Base-by-base conservation (phyloP, 2,888 invertebrate genomes). In the Macrophya annulata region DNA sequence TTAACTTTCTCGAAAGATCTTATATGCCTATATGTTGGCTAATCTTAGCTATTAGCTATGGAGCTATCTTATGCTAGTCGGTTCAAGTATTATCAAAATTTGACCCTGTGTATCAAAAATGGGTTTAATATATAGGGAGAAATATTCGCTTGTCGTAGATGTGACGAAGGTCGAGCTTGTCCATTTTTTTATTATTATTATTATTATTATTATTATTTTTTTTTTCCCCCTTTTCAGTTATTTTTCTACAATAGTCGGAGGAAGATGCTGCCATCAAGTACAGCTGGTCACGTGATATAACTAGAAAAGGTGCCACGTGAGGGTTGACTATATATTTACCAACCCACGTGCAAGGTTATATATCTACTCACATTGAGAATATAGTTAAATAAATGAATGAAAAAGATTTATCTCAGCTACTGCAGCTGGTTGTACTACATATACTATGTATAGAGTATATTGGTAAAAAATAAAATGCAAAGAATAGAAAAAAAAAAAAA, bases 271-370 rank as follows among this genome's bases (percentile, higher is more conserved):
- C 45, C 72, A 74, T 74, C 72, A 74, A 43, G 72, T 74, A 74
- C 72, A 74, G 21, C 43, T 74, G 72, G 72, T 12, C 72, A 74
- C 72, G 72, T 74, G 72, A 43, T 43, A n/a, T 6, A 45, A 21
- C 72, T 0, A 21, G 40, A 10, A 21, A n/a, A 45, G 45, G 45
- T 74, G 72, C 72, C 72, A 74, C 72, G 72, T 45, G 72, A 74
- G 72, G 45, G 45, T n/a, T 21, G 31, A 45, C n/a, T 45, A 12
- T 74, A 15, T 45, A 74, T 43, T 74, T 45, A 15, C 1, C 43
- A 43, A 45, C 72, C 45, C 72, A 43, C 72, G 43, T 37, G 37
- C 37, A 68, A 68, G 37, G 68, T 74, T 45, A 74, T n/a, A 9
- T 45, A 15, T 21, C 5, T 31, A 17, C 40, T 74, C 43, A 10